These are phyloP conservation scores for Cyprinodon brontotheroides DNA, from an alignment of 2,113 vertebrate species.

Conservation along the genomic window DNA sequence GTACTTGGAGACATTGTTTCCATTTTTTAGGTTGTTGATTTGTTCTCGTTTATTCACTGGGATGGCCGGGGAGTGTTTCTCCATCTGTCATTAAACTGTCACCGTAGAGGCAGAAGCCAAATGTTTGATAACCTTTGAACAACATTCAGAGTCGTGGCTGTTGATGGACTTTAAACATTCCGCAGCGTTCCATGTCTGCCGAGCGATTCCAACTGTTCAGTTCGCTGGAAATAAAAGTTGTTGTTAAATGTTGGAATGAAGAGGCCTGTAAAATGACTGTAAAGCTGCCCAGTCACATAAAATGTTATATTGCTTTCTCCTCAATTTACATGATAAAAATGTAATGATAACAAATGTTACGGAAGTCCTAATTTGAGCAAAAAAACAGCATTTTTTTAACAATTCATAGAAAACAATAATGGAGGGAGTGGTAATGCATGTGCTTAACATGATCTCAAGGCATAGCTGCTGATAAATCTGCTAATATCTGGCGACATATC, in stretches of 20 bases:
- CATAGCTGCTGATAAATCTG: too few species aligned
- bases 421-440: too few species aligned
- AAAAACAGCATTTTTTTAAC: too few species aligned
- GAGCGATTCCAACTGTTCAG: not conserved
- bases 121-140: conserved; percentile 28
- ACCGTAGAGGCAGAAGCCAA: not conserved
- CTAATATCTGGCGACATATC: too few species aligned
- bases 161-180: conserved; percentile 52
- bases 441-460: too few species aligned
- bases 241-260: conserved; percentile 27
- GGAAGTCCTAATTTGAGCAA: not conserved
- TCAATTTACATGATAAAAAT: too few species aligned
- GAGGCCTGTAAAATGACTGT: conserved; percentile 6
- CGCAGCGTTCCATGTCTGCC: conserved; percentile 6
- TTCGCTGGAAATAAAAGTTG: conserved; percentile 27
- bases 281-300: too few species aligned
- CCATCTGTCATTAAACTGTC: not conserved
- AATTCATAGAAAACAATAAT: too few species aligned
- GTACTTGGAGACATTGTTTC: conserved; percentile 25
- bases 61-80: conserved; percentile 9
- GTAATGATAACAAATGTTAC: not conserved
- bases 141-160: not conserved
- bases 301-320: too few species aligned
- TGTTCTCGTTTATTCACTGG: not conserved
- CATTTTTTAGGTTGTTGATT: conserved; percentile 19